phyloP scores from a whole-genome alignment of 2,113 vertebrate species.

The Sylvilagus bachmani region DNA sequence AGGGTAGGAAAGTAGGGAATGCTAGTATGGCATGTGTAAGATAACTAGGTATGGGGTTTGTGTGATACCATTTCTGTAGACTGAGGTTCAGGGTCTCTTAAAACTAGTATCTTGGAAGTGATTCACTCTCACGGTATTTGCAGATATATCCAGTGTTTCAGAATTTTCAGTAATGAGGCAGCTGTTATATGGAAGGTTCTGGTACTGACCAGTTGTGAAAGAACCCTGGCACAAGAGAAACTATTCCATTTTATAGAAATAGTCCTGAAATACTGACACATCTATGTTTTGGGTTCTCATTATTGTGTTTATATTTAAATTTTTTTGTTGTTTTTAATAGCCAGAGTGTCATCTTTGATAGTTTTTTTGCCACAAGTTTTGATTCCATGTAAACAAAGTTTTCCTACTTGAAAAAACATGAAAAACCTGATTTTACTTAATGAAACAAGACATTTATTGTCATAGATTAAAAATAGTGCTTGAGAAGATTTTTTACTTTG shows the following conservation, averaged over 20 bases:
- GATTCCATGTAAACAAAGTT: constrained; percentile 31
- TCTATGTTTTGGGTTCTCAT: constrained; percentile 62
- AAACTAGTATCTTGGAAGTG: constrained; percentile 34
- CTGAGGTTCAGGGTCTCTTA: constrained; percentile 56
- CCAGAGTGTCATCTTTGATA: constrained; percentile 39
- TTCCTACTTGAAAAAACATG: neutral
- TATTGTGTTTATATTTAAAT: neutral
- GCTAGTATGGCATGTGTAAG: constrained; percentile 33
- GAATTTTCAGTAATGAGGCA: constrained; percentile 83
- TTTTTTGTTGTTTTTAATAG: neutral
- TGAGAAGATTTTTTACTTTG: constrained; percentile 42
- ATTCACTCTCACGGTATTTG: constrained; percentile 61
- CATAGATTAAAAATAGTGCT: neutral
- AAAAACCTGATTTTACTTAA: constrained; percentile 30
- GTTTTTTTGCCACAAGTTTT: constrained; percentile 53
- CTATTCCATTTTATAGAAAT: constrained; percentile 56
- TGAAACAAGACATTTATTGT: constrained; percentile 21
- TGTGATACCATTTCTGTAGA: constrained; percentile 60
- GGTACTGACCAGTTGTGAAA: constrained; percentile 82
- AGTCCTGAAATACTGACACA: constrained; percentile 76
- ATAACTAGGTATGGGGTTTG: constrained; percentile 66
- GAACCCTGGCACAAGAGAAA: constrained; percentile 60
- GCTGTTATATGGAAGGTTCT: constrained; percentile 82
- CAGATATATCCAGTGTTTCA: constrained; percentile 83
- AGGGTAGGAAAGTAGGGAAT: constrained; percentile 54